Evolutionary conservation across 2,888 invertebrate species (phyloP).

Genomic region (Amiota mariae): DNA sequence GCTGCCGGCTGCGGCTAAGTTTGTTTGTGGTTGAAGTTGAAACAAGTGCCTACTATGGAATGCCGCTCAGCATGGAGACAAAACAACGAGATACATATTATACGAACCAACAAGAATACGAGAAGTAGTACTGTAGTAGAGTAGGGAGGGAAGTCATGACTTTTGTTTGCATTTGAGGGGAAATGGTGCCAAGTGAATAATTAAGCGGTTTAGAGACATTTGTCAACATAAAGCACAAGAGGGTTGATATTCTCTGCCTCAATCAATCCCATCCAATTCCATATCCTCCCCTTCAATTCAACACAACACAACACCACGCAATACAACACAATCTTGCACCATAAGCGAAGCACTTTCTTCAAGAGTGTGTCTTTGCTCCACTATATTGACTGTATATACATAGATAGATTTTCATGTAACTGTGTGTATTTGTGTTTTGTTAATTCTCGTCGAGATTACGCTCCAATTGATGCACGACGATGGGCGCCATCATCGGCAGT

Average conservation of each 20-base stretch:
- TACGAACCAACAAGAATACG: too few species aligned
- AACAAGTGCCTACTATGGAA: too few species aligned
- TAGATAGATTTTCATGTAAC: neutral
- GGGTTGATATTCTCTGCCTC: neutral
- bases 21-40: too few species aligned
- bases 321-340: too few species aligned
- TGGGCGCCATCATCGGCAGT: neutral
- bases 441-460: neutral
- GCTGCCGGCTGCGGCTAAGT: too few species aligned
- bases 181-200: slow-evolving; percentile 66
- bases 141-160: too few species aligned
- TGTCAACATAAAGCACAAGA: slow-evolving; percentile 43
- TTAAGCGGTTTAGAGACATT: slow-evolving; percentile 67
- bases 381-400: neutral
- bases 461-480: neutral
- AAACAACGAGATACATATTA: too few species aligned
- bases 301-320: too few species aligned
- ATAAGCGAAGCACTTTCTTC: slow-evolving; percentile 40
- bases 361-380: slow-evolving; percentile 11
- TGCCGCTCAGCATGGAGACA: too few species aligned
- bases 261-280: too few species aligned
- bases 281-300: too few species aligned
- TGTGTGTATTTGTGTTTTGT: neutral
- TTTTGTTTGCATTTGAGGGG: slow-evolving; percentile 33
- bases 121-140: too few species aligned